Evolutionary conservation across 1,140 invertebrate species (phyloP), one percentile per base, ranked within the genome.

Genomic region (Dendroctonus ponderosae): DNA sequence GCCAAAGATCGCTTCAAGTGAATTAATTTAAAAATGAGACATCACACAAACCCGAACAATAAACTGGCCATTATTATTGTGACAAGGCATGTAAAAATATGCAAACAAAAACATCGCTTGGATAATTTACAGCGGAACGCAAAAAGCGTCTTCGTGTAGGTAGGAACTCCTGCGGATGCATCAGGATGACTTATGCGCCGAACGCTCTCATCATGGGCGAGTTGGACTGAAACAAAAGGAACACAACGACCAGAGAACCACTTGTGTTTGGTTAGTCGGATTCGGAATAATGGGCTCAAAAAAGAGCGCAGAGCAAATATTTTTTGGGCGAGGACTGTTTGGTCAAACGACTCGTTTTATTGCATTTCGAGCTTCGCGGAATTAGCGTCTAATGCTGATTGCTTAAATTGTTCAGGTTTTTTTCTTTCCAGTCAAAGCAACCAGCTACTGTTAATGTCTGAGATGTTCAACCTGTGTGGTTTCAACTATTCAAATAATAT

Each of bases 101-200:
- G 50, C 50, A 53, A 26, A 63, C 61, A 63, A 63, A 63, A 63
- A 54, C 41, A 62, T 39, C 61, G 42, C 43, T 39, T 44, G 5
- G 40, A 43, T 63, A 43, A 63, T 53, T 63, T 63, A 63, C 51
- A 44, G 39, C 15, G 40, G 42, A 26, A n/a, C 41, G 40, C 9
- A 63, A 63, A 62, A 63, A 63, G 14, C 42, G 50, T 52, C 51
- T 54, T 63, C 61, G 42, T 63, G 61, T 63, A 63, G 61, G 61
- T 63, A 63, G 56, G 58, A 37, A 63, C 61, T 63, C 61, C 61
- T 63, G 61, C 61, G 14, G 43, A 48, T n/a, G 39, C 7, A 6
- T n/a, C 37, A 52, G 60, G 48, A 62, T 62, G 60, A 62, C 60
- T 62, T 61, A 46, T 52, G 61, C 61, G 40, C 44, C 37, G 50